Conservation (phyloP, 2,113 vertebrate genomes). For the Malurus alboscapulatus region DNA sequence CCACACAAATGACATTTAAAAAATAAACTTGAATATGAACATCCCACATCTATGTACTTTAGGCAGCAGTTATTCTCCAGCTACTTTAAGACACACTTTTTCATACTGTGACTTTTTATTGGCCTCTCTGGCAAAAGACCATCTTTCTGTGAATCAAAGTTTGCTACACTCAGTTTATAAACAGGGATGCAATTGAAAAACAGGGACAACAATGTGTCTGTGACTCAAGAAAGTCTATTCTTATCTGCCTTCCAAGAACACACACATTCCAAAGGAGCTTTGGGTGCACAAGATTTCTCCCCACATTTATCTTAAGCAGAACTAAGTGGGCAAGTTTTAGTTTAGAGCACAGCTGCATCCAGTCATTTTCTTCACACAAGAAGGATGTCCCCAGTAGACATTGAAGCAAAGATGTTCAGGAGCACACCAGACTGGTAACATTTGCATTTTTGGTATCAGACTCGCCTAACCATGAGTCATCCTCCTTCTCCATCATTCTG, state of each 20-base stretch:
- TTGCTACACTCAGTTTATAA: neutral
- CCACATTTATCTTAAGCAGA: neutral
- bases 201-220: neutral
- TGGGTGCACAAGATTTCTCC: neutral
- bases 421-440: neutral
- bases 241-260: neutral
- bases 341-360: neutral
- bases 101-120: neutral
- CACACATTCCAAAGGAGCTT: neutral
- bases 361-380: neutral
- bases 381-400: neutral
- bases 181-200: neutral
- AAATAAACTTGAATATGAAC: neutral
- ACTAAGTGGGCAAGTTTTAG: neutral
- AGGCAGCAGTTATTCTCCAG: neutral
- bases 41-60: neutral
- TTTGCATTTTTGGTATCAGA: neutral
- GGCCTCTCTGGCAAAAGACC: neutral
- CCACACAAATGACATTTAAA: neutral
- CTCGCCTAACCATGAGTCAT: neutral
- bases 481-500: neutral
- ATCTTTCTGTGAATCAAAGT: neutral
- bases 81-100: neutral
- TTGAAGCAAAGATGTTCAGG: neutral
- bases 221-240: neutral